These are phyloP conservation scores for Alloscopus bannaensis DNA, from an alignment of 2,888 invertebrate genomes.

Conservation along the genomic window DNA sequence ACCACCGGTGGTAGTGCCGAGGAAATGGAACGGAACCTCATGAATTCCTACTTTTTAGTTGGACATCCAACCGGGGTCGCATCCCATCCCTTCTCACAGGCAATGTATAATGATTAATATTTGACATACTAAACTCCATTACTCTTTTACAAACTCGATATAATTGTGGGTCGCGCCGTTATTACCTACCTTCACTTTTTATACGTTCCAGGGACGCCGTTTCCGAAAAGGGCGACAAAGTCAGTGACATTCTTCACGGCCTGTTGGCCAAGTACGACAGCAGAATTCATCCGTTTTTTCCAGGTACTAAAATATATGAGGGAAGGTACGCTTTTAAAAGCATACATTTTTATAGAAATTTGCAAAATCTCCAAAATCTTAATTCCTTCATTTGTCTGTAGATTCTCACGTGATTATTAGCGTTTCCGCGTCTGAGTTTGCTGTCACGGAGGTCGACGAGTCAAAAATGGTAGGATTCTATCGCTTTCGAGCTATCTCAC, in stretches of 20 bases:
- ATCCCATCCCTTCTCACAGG: background rate
- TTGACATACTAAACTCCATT: too few relatives aligned
- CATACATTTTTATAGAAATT: conserved; percentile 4
- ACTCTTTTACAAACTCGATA: too few relatives aligned
- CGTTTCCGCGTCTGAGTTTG: background rate
- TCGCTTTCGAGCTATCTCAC: background rate
- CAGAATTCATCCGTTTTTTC: conserved; percentile 38
- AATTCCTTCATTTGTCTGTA: too few relatives aligned
- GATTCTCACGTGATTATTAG: background rate
- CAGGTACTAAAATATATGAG: conserved; percentile 8
- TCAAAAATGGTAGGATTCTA: conserved; percentile 21
- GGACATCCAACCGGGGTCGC: conserved; percentile 9
- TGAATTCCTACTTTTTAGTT: background rate
- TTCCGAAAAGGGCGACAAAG: conserved; percentile 11
- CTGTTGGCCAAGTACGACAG: conserved; percentile 38
- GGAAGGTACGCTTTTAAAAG: background rate
- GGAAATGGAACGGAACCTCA: too few relatives aligned
- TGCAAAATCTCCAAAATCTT: too few relatives aligned
- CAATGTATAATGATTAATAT: too few relatives aligned
- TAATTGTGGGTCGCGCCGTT: too few relatives aligned
- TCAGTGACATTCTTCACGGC: conserved; percentile 26
- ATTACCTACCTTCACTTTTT: too few relatives aligned
- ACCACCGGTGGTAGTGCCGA: too few relatives aligned
- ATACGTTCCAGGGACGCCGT: too few relatives aligned
- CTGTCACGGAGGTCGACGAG: conserved; percentile 18